phyloP scores from a whole-genome alignment of 2,888 invertebrate genomes.

The Zygogramma bicolorata region DNA sequence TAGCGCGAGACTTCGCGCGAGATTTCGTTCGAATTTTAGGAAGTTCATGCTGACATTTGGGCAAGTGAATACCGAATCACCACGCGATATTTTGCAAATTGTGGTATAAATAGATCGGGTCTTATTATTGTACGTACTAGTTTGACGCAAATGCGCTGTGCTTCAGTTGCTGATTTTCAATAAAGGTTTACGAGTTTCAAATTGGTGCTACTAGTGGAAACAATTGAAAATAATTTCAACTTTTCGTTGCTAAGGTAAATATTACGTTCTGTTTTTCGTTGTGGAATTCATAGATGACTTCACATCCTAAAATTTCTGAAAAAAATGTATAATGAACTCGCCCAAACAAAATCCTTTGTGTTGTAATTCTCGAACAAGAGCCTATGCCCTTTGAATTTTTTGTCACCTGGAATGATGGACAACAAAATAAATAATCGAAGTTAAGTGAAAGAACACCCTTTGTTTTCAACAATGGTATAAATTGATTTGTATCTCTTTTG shows the following conservation, averaged over 20 bases:
- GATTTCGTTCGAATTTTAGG: conserved; percentile 28
- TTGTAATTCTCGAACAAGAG: too few species aligned
- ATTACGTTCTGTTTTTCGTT: too few species aligned
- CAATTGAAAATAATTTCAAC: background rate
- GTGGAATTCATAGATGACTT: background rate
- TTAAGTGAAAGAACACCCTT: too few species aligned
- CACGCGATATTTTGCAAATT: conserved; percentile 37
- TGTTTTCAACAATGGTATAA: too few species aligned
- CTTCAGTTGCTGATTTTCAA: conserved; percentile 30
- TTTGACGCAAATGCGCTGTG: conserved; percentile 47
- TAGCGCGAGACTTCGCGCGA: conserved; percentile 15
- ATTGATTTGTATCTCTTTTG: too few species aligned
- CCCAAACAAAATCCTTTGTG: background rate
- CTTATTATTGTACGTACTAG: conserved; percentile 46
- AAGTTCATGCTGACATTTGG: conserved; percentile 34
- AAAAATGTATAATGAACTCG: background rate
- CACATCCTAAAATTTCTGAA: background rate
- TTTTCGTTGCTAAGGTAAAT: background rate
- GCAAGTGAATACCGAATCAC: conserved; percentile 23
- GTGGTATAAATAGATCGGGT: conserved; percentile 57
- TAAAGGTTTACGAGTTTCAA: background rate
- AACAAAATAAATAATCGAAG: too few species aligned
- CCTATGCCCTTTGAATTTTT: background rate
- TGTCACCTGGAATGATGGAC: too few species aligned
- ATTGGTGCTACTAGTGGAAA: background rate